These are phyloP conservation scores for Excalfactoria chinensis DNA, from an alignment of 2,113 vertebrate species.

Conservation along the genomic window DNA sequence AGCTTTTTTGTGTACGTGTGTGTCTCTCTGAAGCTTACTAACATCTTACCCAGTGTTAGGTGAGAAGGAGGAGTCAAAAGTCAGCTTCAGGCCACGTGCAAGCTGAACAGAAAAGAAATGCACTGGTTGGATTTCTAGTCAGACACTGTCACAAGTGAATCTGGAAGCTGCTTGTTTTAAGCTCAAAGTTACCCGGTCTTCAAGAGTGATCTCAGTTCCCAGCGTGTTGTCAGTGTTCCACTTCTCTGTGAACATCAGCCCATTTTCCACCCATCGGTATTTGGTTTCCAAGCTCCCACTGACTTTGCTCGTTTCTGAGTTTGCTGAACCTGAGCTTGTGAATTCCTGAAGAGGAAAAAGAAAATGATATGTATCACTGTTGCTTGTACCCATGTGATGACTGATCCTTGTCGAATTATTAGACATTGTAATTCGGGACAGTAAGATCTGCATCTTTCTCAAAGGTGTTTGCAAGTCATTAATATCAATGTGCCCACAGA, in stretches of 20 bases:
- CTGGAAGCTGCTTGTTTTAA: neutral
- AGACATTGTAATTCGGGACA: neutral
- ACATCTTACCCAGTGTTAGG: conserved; percentile 95
- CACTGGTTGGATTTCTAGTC: conserved; percentile 34
- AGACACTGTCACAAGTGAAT: fast-evolving
- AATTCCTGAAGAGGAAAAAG: conserved; percentile 85
- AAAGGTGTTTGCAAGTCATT: neutral
- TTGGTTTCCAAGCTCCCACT: conserved; percentile 95
- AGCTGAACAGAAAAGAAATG: conserved; percentile 82
- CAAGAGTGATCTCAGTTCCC: conserved; percentile 93
- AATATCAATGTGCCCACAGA: neutral
- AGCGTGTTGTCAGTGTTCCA: conserved; percentile 99
- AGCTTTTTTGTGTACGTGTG: neutral
- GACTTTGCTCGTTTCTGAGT: conserved; percentile 95
- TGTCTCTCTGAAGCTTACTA: neutral
- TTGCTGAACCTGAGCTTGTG: conserved; percentile 94
- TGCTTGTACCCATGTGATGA: neutral
- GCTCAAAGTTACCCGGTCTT: conserved; percentile 83
- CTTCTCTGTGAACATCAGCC: conserved; percentile 95
- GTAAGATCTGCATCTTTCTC: neutral
- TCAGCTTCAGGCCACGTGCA: conserved; percentile 92
- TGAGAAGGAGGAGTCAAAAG: conserved; percentile 96
- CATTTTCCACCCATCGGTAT: conserved; percentile 94
- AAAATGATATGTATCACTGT: neutral
- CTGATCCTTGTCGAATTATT: too few relatives aligned